These are phyloP conservation scores for Thalassarche chlororhynchos DNA, from an alignment of 2,113 vertebrate species.

Conservation along the genomic window DNA sequence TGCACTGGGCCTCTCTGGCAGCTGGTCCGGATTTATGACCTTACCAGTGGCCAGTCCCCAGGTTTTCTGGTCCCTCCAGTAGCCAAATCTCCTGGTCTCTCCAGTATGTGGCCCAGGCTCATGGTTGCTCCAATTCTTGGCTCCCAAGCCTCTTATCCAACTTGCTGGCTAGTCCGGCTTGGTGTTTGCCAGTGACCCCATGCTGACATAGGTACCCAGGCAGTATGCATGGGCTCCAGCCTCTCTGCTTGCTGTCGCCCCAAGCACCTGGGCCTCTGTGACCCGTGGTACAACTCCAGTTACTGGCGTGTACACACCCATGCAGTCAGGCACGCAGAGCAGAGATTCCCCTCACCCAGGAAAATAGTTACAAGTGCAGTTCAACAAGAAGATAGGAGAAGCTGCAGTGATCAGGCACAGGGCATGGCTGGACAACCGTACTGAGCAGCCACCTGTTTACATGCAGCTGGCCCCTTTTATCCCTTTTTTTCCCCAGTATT, in stretches of 20 bases:
- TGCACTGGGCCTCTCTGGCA: not conserved
- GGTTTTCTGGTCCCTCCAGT: not conserved
- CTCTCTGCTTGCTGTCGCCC: not conserved
- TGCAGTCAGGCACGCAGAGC: accelerated
- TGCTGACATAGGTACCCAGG: not conserved
- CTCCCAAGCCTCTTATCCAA: not conserved
- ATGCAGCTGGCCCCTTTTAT: not conserved
- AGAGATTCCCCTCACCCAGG: not conserved
- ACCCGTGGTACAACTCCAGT: not conserved
- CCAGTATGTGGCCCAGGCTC: not conserved
- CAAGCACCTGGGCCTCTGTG: not conserved
- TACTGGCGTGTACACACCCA: accelerated
- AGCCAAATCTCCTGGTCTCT: not conserved
- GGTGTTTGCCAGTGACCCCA: not conserved
- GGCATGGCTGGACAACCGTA: not conserved
- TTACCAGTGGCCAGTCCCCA: not conserved
- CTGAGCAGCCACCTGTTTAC: not conserved
- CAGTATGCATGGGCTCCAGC: accelerated
- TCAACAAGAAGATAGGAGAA: not conserved
- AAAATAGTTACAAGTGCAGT: not conserved
- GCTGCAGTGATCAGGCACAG: not conserved
- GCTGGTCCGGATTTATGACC: not conserved
- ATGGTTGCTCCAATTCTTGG: accelerated
- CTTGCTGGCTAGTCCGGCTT: not conserved
- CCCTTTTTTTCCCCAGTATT: not conserved